These are phyloP conservation scores for Conus betulinus DNA, from an alignment of 1,140 invertebrate genomes.

Conservation along the genomic window DNA sequence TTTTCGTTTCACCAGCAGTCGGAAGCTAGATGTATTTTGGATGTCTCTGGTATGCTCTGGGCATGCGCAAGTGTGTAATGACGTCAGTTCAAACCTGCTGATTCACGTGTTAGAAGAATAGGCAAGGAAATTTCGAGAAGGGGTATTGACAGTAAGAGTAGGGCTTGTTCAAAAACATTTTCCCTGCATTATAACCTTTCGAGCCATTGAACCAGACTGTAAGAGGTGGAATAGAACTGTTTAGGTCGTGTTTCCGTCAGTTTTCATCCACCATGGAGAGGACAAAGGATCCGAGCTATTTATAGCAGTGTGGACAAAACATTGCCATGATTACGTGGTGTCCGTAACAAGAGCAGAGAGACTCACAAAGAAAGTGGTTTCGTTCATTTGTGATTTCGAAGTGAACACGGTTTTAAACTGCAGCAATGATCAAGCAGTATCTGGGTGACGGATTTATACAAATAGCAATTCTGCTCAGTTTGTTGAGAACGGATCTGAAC, in stretches of 20 bases:
- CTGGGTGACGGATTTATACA: slow-evolving; percentile 85
- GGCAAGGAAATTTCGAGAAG: slow-evolving; percentile 30
- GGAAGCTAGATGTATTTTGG: slow-evolving; percentile 8
- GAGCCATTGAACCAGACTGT: too few species aligned
- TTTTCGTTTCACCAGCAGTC: not conserved
- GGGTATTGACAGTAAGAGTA: not conserved
- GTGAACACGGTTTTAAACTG: slow-evolving; percentile 10
- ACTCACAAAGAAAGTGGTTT: too few species aligned
- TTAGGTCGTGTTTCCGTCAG: too few species aligned
- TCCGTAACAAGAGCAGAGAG: not conserved
- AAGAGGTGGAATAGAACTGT: too few species aligned
- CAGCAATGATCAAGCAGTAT: slow-evolving; percentile 68
- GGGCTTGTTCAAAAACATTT: slow-evolving; percentile 13
- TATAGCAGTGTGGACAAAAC: not conserved
- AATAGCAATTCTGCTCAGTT: slow-evolving; percentile 86
- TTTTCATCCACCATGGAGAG: too few species aligned
- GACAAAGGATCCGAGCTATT: not conserved
- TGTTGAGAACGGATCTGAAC: slow-evolving; percentile 85
- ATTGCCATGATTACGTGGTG: slow-evolving; percentile 23
- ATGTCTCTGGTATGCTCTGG: slow-evolving; percentile 22
- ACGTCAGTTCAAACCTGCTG: slow-evolving; percentile 65
- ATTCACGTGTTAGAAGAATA: slow-evolving; percentile 51
- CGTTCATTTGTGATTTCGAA: not conserved
- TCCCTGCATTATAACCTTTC: not conserved
- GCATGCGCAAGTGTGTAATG: slow-evolving; percentile 50